phyloP scores from a whole-genome alignment of 2,888 invertebrate species.

The Pseudoips prasinana region DNA sequence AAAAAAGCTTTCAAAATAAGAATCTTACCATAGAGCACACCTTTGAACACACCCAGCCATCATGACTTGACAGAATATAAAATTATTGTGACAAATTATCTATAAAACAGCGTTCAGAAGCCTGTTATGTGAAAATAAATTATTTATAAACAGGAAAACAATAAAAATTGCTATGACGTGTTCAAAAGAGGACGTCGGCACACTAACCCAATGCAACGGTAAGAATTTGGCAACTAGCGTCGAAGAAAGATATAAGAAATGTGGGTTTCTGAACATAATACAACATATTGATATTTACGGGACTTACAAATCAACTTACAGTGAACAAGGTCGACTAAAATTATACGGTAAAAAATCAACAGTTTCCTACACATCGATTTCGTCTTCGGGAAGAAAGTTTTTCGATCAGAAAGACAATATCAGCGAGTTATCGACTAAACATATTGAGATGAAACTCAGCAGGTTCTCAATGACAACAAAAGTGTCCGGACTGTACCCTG shows the following conservation, averaged over 20 bases:
- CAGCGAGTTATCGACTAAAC: conserved; percentile 3
- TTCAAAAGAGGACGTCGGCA: background rate
- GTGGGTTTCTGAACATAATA: conserved; percentile 17
- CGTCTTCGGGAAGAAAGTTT: conserved; percentile 2
- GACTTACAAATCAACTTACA: conserved; percentile 3
- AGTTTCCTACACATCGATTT: conserved; percentile 3
- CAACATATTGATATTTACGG: conserved; percentile 22
- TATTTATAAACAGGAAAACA: no score
- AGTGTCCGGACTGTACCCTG: conserved; percentile 11
- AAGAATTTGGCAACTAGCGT: background rate
- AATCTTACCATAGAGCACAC: no score
- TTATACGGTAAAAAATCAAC: background rate
- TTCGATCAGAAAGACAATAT: background rate
- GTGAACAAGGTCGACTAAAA: conserved; percentile 4
- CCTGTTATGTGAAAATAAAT: no score
- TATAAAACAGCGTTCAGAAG: no score
- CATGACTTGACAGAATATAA: no score
- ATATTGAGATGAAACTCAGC: conserved; percentile 12
- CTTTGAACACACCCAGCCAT: no score
- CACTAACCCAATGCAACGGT: background rate
- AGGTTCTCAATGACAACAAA: conserved; percentile 20
- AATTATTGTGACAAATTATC: no score
- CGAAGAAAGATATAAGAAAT: conserved; percentile 17
- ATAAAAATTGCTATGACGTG: background rate
- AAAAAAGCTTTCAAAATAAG: no score